Base-by-base conservation (phyloP, 2,797 vertebrate genomes). In the Paedocypris micromegethes region DNA sequence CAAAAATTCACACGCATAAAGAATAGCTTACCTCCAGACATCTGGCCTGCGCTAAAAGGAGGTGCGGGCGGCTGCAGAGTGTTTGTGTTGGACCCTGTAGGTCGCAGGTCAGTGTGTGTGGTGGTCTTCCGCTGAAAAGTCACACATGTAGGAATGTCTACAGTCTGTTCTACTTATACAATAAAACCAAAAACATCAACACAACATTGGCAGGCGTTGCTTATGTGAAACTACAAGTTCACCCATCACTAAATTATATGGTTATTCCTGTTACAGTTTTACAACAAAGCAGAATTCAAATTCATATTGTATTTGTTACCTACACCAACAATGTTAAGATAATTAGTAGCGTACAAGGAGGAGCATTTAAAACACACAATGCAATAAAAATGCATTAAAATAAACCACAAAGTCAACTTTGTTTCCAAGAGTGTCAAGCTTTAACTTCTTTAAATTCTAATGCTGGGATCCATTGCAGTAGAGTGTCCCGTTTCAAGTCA, bases 41-140 rank as follows among this genome's bases (percentile, higher is more conserved):
- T 43, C 47, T 46, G 70, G 2, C 49, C 58, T 70, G 45, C 37
- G 56, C 57, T 68, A n/a, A 65, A 57, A 2, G 70, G 8, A n/a
- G 67, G 76, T 59, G 75, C 84, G 3, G 86, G 84, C 46, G 76
- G 88, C 68, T 86, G 87, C 63, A 91, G 85, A 8, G 76, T 81
- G 75, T 89, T 84, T 74, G 80, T 83, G 69, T 65, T 82, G 80
- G 82, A 83, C 70, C 51, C 80, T 0, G 80, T 70, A 65, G 82
- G 72, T 76, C 80, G 78, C 59, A 84, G 82, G 78, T 90, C 78
- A 6, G 72, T 82, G 2, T 80, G 85, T 67, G 79, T 68, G 23
- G 73, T 56, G 56, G 78, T 76, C 77, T 89, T 90, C 75, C 80
- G 75, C 84, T 89, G 64, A 39, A 54, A 65, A 51, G 37, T 46